phyloP scores from a whole-genome alignment of 2,797 vertebrate species.

The Sciaenops ocellatus region DNA sequence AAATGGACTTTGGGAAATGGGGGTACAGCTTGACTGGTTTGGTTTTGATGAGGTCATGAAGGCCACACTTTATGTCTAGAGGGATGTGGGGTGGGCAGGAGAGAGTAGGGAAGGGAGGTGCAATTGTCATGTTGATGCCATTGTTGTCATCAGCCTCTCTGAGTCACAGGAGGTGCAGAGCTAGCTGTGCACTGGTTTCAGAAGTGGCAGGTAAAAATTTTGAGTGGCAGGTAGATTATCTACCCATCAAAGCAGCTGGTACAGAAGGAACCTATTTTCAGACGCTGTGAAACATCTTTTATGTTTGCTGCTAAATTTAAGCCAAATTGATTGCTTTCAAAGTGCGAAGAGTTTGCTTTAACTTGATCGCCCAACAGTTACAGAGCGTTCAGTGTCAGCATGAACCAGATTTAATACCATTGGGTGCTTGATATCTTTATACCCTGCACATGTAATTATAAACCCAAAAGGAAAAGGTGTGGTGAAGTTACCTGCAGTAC shows the following conservation, averaged over 20 bases:
- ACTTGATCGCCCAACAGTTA: background rate
- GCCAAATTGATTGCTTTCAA: background rate
- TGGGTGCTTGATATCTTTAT: background rate
- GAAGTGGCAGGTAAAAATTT: background rate
- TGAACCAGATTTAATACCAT: background rate
- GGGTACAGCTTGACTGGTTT: background rate
- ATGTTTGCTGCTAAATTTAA: background rate
- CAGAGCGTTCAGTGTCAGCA: background rate
- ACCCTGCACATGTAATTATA: background rate
- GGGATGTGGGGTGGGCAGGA: conserved; percentile 1
- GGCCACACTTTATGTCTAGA: background rate
- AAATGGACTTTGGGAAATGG: background rate
- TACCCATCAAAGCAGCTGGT: background rate
- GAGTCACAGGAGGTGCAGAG: conserved; percentile 2
- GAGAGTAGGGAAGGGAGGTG: background rate
- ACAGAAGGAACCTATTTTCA: background rate
- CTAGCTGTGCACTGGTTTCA: background rate
- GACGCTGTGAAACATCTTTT: background rate
- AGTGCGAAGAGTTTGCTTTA: background rate
- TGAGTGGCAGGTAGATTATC: background rate
- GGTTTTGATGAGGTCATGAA: background rate
- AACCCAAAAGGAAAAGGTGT: background rate
- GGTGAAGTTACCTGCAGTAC: conserved; percentile 87
- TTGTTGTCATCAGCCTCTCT: background rate
- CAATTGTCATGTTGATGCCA: background rate